Evolutionary conservation across 2,113 vertebrate genomes (phyloP), one percentile per base, ranked within the genome.

Genomic region (Hydrochoerus hydrochaeris): DNA sequence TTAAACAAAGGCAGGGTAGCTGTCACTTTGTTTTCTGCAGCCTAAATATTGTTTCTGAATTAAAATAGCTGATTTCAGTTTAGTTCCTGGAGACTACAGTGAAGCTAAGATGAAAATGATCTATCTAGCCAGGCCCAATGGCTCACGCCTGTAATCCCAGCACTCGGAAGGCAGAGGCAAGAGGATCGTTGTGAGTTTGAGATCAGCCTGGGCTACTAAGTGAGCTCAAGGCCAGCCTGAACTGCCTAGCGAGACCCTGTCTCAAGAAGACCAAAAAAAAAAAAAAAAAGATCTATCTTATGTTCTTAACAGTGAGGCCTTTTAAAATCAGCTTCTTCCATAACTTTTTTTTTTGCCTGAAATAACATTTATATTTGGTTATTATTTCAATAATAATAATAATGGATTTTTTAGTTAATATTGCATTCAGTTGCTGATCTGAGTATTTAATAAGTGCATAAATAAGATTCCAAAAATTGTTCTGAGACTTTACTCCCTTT

Each of bases 331-430:
- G 85, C 95, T 75, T 95, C 97, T 96, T 78, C 82, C 69, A 78
- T 97, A 97, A 62, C 88, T 86, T 94, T 77, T 86, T 94, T 77
- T 94, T 90, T 89, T 93, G 84, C 63, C 44, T 90, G 84, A 98
- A 95, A 97, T 97, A n/a, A 69, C 90, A 88, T 94, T 97, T 98
- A 6, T 89, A 95, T 96, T 95, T 71, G 94, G 95, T 97, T 96
- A 80, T 94, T 60, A 80, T 92, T 95, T 94, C 54, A 87, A 17
- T 94, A 96, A 94, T 90, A 97, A 96, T 93, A 98, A 86, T 90
- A 97, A 96, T 85, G 95, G 91, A 95, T 98, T 98, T 98, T 85
- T 97, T 80, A 84, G 89, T 97, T 98, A 97, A 98, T 96, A 97
- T 75, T 69, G 97, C 82, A 97, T 78, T 97, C 52, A 89, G 89